Evolutionary conservation across 2,888 invertebrate species (phyloP).

Genomic region (Plagiodera versicolora): DNA sequence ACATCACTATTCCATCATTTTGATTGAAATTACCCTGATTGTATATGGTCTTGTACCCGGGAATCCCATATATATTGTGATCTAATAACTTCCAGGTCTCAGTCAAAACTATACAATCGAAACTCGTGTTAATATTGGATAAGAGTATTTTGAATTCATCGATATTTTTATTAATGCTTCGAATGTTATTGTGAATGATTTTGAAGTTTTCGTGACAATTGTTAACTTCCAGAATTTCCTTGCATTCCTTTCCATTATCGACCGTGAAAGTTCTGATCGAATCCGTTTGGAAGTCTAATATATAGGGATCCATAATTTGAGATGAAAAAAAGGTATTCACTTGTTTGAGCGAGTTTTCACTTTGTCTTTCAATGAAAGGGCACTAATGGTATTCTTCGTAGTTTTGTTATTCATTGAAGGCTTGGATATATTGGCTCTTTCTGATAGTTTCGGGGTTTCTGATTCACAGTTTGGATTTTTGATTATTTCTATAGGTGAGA

Average conservation of each 20-base stretch:
- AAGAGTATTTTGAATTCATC: constrained; percentile 9
- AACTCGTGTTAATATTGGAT: neutral
- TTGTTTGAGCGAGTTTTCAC: too few relatives aligned
- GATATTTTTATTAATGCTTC: constrained; percentile 6
- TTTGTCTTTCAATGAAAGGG: too few relatives aligned
- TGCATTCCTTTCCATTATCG: neutral
- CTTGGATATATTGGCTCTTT: neutral
- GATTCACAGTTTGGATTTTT: neutral
- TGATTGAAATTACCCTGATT: neutral
- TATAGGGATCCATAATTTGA: constrained; percentile 1
- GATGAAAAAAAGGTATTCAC: neutral
- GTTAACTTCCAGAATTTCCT: constrained; percentile 1
- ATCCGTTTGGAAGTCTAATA: constrained; percentile 3
- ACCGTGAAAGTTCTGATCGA: constrained; percentile 6
- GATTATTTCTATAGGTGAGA: neutral
- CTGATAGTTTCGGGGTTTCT: neutral
- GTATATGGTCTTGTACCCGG: constrained; percentile 7
- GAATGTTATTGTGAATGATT: constrained; percentile 4
- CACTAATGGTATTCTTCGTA: too few relatives aligned
- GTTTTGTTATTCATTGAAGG: neutral
- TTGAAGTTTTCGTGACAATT: neutral
- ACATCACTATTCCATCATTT: constrained; percentile 7
- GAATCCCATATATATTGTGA: neutral
- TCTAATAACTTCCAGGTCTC: constrained; percentile 11
- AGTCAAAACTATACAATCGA: constrained; percentile 11